Evolutionary conservation across 1,140 invertebrate genomes (phyloP), one percentile per base, ranked within the genome.

Genomic region (Hylaeus volcanicus): DNA sequence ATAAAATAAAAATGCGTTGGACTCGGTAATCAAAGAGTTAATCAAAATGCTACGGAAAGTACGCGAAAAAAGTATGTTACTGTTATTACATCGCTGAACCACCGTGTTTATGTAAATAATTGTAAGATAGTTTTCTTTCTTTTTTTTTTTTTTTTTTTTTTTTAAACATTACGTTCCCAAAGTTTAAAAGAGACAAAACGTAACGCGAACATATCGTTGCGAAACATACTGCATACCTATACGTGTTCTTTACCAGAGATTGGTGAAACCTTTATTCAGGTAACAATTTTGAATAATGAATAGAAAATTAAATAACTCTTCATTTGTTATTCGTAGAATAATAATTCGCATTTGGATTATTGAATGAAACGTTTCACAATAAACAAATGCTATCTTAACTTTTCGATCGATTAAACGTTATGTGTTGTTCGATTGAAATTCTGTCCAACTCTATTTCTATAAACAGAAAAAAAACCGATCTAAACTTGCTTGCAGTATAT

Each of bases 1-100:
- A n/a, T 3, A 11, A 37, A 43, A 1, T 14, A 64, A 5, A 64
- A 53, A 37, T 26, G n/a, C 26, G 63, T 41, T 14, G 63, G 85
- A 86, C 72, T 81, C 55, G 81, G 76, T 86, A 89, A 92, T 91
- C 89, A 91, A 92, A 86, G 83, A 85, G 80, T 87, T 81, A 90
- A 92, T 92, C 90, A 92, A 91, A 91, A 86, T 70, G 61, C 43
- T 48, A 8, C 26, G 39, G 11, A n/a, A 39, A n/a, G 60, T 76
- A 48, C 43, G 37, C 15, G n/a, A 43, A 61, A 12, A 9, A 41
- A 61, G 14, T 26, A 43, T 39, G 55, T 53, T 53, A 39, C 45
- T 9, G n/a, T 60, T 39, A n/a, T 58, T 26, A n/a, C 6, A 12
- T 51, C 39, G 12, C 3, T 77, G 37, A 51, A 53, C 15, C 43